Evolutionary conservation across 1,140 invertebrate genomes (phyloP).

Genomic region (Drosophila prosaltans): DNA sequence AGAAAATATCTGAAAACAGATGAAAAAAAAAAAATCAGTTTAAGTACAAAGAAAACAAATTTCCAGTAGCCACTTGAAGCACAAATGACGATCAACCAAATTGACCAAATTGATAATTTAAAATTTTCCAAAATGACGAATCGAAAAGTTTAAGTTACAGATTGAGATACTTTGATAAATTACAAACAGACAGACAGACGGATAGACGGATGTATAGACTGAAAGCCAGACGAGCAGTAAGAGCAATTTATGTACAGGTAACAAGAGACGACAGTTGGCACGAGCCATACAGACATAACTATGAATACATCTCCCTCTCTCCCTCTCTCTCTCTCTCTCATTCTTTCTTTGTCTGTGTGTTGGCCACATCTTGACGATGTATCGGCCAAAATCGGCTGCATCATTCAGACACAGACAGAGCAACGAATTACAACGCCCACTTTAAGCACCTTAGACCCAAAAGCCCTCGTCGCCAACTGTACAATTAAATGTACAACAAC

Average conservation of each 20-base stretch:
- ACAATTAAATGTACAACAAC: slow-evolving; percentile 41
- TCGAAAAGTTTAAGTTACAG: slow-evolving; percentile 36
- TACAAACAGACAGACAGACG: slow-evolving; percentile 33
- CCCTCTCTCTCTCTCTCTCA: not conserved
- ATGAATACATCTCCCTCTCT: slow-evolving; percentile 32
- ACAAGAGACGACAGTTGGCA: slow-evolving; percentile 65
- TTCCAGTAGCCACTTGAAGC: slow-evolving; percentile 66
- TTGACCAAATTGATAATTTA: slow-evolving; percentile 46
- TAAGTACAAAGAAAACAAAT: slow-evolving; percentile 56
- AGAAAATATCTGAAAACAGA: too few relatives aligned
- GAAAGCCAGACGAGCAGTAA: not conserved
- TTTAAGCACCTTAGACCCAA: slow-evolving; percentile 61
- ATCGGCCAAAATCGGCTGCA: slow-evolving; percentile 65
- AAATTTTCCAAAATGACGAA: slow-evolving; percentile 54
- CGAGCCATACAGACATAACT: slow-evolving; percentile 59
- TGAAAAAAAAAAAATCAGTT: slow-evolving; percentile 32
- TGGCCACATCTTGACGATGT: slow-evolving; percentile 10
- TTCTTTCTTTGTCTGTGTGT: not conserved
- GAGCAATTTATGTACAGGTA: slow-evolving; percentile 55
- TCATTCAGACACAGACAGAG: slow-evolving; percentile 56
- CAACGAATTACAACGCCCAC: slow-evolving; percentile 65
- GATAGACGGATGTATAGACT: slow-evolving; percentile 19
- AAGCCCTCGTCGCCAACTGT: slow-evolving; percentile 34
- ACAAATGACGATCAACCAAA: not conserved
- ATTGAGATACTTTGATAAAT: slow-evolving; percentile 62